These are phyloP conservation scores for Stenoptilia bipunctidactyla DNA, from an alignment of 2,888 invertebrate genomes.

Conservation along the genomic window DNA sequence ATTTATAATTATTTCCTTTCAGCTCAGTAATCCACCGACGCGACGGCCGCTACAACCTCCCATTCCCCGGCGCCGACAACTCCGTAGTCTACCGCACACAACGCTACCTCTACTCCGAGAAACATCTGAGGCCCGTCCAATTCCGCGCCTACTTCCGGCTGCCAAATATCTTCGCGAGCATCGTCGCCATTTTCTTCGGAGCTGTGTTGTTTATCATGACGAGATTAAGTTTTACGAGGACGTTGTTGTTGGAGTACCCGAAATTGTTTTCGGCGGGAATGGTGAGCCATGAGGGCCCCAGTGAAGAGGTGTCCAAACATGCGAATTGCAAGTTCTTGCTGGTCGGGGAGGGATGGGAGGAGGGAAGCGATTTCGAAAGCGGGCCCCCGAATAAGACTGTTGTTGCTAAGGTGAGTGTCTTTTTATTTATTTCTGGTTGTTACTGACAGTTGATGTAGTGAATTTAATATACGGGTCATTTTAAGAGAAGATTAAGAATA, in stretches of 20 bases:
- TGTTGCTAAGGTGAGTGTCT: conserved; percentile 68
- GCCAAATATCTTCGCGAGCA: conserved; percentile 33
- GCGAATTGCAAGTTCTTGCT: conserved; percentile 77
- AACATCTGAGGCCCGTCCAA: conserved; percentile 82
- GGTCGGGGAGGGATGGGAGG: conserved; percentile 83
- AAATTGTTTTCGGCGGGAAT: conserved; percentile 78
- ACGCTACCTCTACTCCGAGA: conserved; percentile 76
- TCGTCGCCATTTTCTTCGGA: conserved; percentile 68
- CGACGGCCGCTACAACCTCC: conserved; percentile 73
- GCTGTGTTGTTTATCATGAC: conserved; percentile 27
- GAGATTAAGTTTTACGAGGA: conserved; percentile 18
- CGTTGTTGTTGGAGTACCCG: conserved; percentile 31
- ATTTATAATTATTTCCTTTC: conserved; percentile 14
- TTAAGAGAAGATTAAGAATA: too few species aligned
- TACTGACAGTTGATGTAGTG: too few species aligned
- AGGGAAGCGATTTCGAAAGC: conserved; percentile 57
- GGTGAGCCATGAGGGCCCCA: conserved; percentile 76
- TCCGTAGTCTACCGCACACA: conserved; percentile 88
- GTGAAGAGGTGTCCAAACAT: conserved; percentile 70
- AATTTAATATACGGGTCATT: too few species aligned
- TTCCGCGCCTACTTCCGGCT: conserved; percentile 80
- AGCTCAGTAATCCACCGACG: conserved; percentile 66
- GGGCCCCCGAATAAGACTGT: conserved; percentile 74
- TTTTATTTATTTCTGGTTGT: too few species aligned
- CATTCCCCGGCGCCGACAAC: conserved; percentile 87